Conservation (phyloP, 2,888 invertebrate genomes). For the Caenorhabditis auriculariae region DNA sequence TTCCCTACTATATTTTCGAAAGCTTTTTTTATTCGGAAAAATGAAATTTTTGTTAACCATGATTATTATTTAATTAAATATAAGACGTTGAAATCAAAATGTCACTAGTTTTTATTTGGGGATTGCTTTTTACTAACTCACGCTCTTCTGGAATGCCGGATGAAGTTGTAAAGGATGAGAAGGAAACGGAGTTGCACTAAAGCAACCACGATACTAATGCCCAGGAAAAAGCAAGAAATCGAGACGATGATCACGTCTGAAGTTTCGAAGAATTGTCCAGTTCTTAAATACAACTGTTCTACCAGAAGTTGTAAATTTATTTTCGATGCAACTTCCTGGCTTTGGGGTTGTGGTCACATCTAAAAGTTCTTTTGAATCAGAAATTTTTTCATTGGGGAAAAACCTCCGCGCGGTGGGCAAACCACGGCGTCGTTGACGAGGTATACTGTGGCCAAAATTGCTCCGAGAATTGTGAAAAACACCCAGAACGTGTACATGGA, state of each 20-base stretch:
- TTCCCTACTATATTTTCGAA: too few species aligned
- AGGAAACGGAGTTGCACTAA: conserved; percentile 23
- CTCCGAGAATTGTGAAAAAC: conserved; percentile 23
- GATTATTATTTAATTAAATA: too few species aligned
- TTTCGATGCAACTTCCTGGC: conserved; percentile 2
- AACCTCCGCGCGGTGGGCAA: too few species aligned
- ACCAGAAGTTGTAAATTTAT: conserved; percentile 15
- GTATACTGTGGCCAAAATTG: conserved; percentile 15
- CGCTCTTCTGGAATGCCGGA: conserved; percentile 13
- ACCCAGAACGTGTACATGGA: conserved; percentile 35
- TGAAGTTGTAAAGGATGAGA: conserved; percentile 20
- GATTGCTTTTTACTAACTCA: too few species aligned
- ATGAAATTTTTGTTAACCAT: too few species aligned
- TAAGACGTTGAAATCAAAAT: too few species aligned
- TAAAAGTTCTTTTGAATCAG: too few species aligned
- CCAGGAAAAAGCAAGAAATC: conserved; percentile 23
- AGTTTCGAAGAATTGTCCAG: neutral
- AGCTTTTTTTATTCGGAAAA: too few species aligned
- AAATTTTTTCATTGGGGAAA: neutral
- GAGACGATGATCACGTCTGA: conserved; percentile 19
- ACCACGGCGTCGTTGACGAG: conserved; percentile 13
- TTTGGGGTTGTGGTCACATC: conserved; percentile 1
- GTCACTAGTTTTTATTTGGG: too few species aligned
- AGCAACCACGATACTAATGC: conserved; percentile 24
- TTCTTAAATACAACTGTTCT: neutral